These are phyloP conservation scores for Dryoscopus gambensis DNA, from an alignment of 2,113 vertebrate species.

Conservation along the genomic window DNA sequence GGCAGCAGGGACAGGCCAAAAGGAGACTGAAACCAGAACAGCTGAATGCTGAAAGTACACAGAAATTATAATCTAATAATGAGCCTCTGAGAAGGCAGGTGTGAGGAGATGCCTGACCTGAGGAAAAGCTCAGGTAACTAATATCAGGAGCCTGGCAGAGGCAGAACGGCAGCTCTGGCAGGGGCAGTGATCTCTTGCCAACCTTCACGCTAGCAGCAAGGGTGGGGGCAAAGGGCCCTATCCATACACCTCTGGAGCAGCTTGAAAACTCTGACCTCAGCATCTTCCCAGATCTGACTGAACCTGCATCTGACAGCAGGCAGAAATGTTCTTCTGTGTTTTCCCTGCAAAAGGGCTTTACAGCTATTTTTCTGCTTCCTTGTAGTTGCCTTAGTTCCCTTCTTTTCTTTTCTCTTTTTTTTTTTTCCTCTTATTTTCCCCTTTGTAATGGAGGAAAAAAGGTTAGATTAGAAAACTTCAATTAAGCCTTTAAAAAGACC, in stretches of 20 bases:
- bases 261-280: background rate
- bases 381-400: background rate
- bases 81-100: background rate
- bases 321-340: background rate
- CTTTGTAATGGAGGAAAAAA: conserved; percentile 43
- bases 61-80: conserved; percentile 19
- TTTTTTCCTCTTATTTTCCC: background rate
- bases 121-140: background rate
- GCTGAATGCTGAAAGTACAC: background rate
- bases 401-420: background rate
- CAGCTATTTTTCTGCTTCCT: conserved; percentile 10
- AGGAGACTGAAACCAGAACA: conserved; percentile 1
- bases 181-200: background rate
- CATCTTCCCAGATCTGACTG: background rate
- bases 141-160: background rate
- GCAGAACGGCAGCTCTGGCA: accelerated
- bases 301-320: background rate
- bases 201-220: background rate
- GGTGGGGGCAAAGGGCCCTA: background rate
- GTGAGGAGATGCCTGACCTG: background rate
- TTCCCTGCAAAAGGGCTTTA: background rate
- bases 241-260: background rate
- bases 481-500: conserved; percentile 74
- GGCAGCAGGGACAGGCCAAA: background rate
- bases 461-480: conserved; percentile 70